Percentiles rank a stretch among this genome's conserved stretches.
phyloP scores from a whole-genome alignment of 2,888 invertebrate species.

The Drosophila anomelani region DNA sequence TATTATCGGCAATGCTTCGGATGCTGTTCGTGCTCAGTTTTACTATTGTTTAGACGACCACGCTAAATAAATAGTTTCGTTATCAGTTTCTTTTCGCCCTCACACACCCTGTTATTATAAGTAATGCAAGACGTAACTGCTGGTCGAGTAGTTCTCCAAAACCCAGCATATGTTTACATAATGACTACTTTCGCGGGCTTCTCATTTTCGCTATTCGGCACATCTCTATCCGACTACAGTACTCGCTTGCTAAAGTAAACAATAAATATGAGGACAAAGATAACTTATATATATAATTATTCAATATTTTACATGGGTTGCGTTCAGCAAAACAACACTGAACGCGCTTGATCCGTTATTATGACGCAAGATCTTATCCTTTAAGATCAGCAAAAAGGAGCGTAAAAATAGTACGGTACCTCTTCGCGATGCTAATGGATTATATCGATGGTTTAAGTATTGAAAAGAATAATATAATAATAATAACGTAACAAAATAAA shows the following conservation, averaged over 20 bases:
- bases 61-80: constrained; percentile 15
- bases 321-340: no score
- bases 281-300: no score
- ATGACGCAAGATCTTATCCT: no score
- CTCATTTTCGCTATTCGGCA: neutral
- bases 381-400: no score
- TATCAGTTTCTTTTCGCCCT: constrained; percentile 36
- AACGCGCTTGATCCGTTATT: no score
- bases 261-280: neutral
- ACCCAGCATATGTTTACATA: constrained; percentile 41
- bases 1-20: constrained; percentile 31
- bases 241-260: neutral
- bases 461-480: no score
- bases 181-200: constrained; percentile 19
- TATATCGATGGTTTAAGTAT: no score
- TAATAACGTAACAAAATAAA: no score
- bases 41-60: neutral
- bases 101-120: constrained; percentile 18
- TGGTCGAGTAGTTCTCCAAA: constrained; percentile 1
- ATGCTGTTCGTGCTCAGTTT: constrained; percentile 19
- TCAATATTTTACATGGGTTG: no score
- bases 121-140: constrained; percentile 24
- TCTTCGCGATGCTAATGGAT: no score
- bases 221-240: no score
- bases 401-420: no score